Evolutionary conservation across 2,888 invertebrate species (phyloP), one percentile per base, ranked within the genome.

Genomic region (Polymixis lichenea): DNA sequence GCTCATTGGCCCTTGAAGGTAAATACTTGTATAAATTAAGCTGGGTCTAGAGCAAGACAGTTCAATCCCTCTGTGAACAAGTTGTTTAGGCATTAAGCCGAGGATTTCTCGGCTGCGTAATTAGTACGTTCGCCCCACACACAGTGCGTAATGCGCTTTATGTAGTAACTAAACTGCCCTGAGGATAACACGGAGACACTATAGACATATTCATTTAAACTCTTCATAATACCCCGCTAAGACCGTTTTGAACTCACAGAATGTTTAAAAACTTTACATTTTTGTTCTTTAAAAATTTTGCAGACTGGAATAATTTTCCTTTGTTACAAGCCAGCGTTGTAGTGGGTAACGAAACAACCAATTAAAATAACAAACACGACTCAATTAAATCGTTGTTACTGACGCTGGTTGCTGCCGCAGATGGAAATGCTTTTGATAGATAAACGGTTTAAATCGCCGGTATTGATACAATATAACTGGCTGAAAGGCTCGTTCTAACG

Each of bases 301-400:
- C 56, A 68, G 55, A 56, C 58, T 67, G 51, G 53, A 58, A 65
- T 71, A 80, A 61, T 72, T 62, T 71, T 70, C 64, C 75, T 77
- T 85, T 85, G 85, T 83, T 73, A 64, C 77, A 75, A 73, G 76
- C 75, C 83, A 83, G 75, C 83, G 67, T 74, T 81, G 61, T 64
- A 77, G 70, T 74, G 67, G 80, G 69, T 79, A 87, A 85, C 86
- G 84, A 86, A 85, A 88, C 85, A 72, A 77, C 83, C 87, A 89
- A 90, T 88, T 89, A 86, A 84, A 87, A 85, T 87, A 88, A 89
- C 88, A 87, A 89, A 89, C 82, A 84, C 72, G 51, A 80, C 75
- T 78, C 77, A 72, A 86, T 85, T 88, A 82, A 76, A 61, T 51
- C 43, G 75, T 72, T 69, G 75, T 71, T 69, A 79, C 79, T 66